These are phyloP conservation scores for Campylomormyrus numenius DNA, from an alignment of 2,113 vertebrate genomes.

Conservation along the genomic window DNA sequence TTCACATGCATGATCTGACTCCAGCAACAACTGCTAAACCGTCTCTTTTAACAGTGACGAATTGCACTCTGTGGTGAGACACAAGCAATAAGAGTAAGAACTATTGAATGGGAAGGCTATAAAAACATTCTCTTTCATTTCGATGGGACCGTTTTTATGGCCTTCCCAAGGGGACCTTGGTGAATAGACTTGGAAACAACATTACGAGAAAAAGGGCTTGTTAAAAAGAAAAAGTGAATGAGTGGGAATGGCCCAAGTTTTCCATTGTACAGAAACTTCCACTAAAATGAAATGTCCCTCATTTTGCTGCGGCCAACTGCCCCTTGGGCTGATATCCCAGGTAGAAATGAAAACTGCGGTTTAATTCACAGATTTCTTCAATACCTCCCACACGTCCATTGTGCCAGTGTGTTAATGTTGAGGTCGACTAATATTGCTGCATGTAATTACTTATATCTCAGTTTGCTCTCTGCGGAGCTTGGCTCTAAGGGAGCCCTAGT, in stretches of 20 bases:
- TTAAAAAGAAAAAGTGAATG: not conserved
- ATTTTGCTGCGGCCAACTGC: not conserved
- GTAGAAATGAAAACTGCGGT: not conserved
- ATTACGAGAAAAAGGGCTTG: not conserved
- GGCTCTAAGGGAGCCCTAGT: not conserved
- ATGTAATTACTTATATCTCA: not conserved
- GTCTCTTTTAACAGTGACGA: not conserved
- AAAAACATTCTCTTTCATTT: constrained; percentile 9
- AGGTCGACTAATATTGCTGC: not conserved
- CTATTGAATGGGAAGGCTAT: not conserved
- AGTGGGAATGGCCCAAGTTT: not conserved
- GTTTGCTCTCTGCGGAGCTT: not conserved
- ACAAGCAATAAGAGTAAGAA: not conserved
- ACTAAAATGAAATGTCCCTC: not conserved
- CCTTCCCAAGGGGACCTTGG: not conserved
- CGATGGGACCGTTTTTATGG: not conserved
- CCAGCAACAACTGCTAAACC: not conserved
- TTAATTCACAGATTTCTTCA: not conserved
- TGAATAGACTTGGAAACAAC: constrained; percentile 4
- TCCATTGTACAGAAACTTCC: not conserved
- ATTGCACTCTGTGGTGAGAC: not conserved
- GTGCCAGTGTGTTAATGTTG: constrained; percentile 7
- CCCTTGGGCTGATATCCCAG: not conserved
- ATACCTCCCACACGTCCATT: not conserved
- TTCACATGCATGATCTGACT: not conserved